These are phyloP conservation scores for Brienomyrus longianalis DNA, from an alignment of 2,113 vertebrate species.

Conservation along the genomic window DNA sequence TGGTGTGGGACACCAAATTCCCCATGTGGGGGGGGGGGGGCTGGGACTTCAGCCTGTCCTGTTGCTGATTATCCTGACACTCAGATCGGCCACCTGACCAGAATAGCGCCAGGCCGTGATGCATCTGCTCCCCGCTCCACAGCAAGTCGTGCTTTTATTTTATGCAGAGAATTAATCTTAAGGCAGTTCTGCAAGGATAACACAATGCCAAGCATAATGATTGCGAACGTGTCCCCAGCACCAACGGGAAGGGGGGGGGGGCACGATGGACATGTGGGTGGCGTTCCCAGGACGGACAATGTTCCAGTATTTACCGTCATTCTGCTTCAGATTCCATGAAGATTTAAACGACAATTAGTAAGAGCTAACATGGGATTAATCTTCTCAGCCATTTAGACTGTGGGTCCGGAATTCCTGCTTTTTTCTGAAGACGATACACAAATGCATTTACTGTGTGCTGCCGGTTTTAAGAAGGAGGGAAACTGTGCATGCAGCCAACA, in stretches of 20 bases:
- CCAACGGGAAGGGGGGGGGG: background rate
- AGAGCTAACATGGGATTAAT: background rate
- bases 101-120: background rate
- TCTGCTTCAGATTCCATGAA: background rate
- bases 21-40: background rate
- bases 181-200: background rate
- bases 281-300: background rate
- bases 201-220: background rate
- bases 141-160: background rate
- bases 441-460: background rate
- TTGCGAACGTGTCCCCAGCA: background rate
- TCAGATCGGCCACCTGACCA: background rate
- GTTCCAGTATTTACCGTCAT: background rate
- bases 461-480: background rate
- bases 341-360: background rate
- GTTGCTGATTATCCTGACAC: background rate
- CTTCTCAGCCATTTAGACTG: background rate
- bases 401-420: background rate
- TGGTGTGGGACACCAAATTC: slow-evolving; percentile 36
- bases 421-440: background rate
- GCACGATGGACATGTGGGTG: background rate
- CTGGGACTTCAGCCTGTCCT: background rate
- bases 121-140: background rate
- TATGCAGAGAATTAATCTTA: background rate
- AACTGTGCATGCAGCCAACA: background rate